Evolutionary conservation across 2,888 invertebrate species (phyloP), one percentile per base, ranked within the genome.

Genomic region (Hemaris fuciformis): DNA sequence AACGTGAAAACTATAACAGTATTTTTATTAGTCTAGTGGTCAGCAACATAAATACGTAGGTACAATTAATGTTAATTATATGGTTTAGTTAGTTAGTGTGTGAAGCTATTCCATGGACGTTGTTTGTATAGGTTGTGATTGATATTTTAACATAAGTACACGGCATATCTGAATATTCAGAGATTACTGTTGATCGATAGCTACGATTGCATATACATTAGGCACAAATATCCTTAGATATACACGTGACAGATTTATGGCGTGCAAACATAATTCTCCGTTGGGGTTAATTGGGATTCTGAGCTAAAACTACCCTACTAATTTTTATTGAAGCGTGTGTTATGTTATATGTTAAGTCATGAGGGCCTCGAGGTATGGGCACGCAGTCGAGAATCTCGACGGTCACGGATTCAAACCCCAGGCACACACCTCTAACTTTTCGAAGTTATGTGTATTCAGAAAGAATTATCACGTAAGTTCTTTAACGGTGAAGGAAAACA

Each of bases 131-230:
- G 57, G 34, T 34, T 58, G 42, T 66, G 62, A 70, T 63, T 67
- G 61, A 53, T 67, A 64, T 70, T 71, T 66, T 70, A 72, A 69
- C 67, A 67, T 56, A 62, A 68, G 64, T 48, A 66, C 63, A 63
- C 56, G 57, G 6, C 38, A 25, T 57, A 63, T 58, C 66, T 48
- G 64, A 66, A 67, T 73, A 72, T 72, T 67, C 62, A 31, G 64
- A 64, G 62, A 63, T 57, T 60, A 69, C 57, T 62, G 69, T 62
- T 59, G 65, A 63, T 66, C 62, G 62, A 63, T 8, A 57, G 38
- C 53, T 64, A 34, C 43, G 42, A 59, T 22, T 53, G 57, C 53
- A 31, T 46, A 46, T 53, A 53, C 25, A 15, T 27, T 31, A 27
- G 25, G 27, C 15, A 53, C 31, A 53, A 18, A 31, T 53, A 53